phyloP scores from a whole-genome alignment of 2,888 invertebrate species.

The Digitonthophagus gazella region DNA sequence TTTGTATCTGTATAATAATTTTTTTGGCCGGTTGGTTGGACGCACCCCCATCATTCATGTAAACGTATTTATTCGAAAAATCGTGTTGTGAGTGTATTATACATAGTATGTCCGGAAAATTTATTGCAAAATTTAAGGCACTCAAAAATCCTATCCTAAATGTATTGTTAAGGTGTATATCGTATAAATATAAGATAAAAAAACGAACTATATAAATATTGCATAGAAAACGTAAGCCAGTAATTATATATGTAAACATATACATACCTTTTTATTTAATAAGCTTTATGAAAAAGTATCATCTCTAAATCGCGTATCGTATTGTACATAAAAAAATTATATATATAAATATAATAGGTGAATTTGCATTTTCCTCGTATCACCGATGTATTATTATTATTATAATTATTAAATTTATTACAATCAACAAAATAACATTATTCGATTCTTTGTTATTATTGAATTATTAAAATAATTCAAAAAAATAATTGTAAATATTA shows the following conservation, averaged over 20 bases:
- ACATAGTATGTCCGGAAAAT: background rate
- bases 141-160: background rate
- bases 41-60: background rate
- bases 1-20: slow-evolving; percentile 6
- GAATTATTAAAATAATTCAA: background rate
- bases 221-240: background rate
- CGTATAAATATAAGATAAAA: background rate
- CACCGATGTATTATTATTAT: slow-evolving; percentile 7
- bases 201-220: background rate
- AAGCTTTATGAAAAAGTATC: background rate
- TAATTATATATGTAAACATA: background rate
- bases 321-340: background rate
- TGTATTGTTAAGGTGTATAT: background rate
- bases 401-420: slow-evolving; percentile 10
- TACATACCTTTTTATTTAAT: background rate
- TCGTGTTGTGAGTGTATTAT: background rate
- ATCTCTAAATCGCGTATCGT: background rate
- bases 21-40: background rate
- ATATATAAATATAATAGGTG: background rate
- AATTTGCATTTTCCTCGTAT: background rate
- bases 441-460: background rate
- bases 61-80: background rate
- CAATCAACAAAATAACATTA: background rate
- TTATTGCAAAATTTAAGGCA: no score
- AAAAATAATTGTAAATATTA: slow-evolving; percentile 23